Percentiles rank a stretch among this genome's conserved stretches.
phyloP scores from a whole-genome alignment of 2,797 vertebrate species.

The Rhinatrema bivittatum region DNA sequence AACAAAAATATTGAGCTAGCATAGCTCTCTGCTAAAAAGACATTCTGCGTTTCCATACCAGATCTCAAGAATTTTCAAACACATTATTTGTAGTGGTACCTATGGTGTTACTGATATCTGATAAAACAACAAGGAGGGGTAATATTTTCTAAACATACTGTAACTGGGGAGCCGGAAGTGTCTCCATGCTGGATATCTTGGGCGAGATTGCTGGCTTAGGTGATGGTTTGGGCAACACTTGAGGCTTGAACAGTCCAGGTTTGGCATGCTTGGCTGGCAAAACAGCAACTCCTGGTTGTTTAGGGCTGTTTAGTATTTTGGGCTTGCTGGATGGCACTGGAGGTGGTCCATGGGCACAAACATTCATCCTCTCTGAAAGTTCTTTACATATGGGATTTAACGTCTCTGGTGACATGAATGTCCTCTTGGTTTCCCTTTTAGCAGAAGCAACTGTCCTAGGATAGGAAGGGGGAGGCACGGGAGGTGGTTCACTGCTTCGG shows the following conservation, averaged over 20 bases:
- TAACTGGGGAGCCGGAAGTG: conserved; percentile 32
- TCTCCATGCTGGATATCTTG: conserved; percentile 44
- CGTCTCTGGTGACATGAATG: conserved; percentile 5
- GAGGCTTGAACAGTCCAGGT: conserved; percentile 39
- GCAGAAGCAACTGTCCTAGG: conserved; percentile 15
- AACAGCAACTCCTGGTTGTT: conserved; percentile 20
- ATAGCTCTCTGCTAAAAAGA: too few relatives aligned
- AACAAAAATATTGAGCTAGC: too few relatives aligned
- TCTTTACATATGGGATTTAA: conserved; percentile 47
- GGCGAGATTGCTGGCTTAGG: background rate
- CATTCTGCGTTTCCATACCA: too few relatives aligned
- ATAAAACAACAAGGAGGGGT: too few relatives aligned
- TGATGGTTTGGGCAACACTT: conserved; percentile 38
- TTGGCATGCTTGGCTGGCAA: conserved; percentile 26
- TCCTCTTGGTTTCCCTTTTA: background rate
- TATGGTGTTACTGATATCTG: too few relatives aligned
- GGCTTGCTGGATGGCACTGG: conserved; percentile 38
- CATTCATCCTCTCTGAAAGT: conserved; percentile 42
- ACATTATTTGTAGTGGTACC: too few relatives aligned
- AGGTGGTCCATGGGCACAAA: conserved; percentile 22
- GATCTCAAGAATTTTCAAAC: too few relatives aligned
- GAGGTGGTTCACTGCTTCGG: conserved; percentile 20
- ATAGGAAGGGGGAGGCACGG: conserved; percentile 8
- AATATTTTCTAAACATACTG: too few relatives aligned
- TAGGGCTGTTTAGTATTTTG: conserved; percentile 20